These are phyloP conservation scores for Caracal caracal DNA, from an alignment of 2,113 vertebrate species.

Conservation along the genomic window DNA sequence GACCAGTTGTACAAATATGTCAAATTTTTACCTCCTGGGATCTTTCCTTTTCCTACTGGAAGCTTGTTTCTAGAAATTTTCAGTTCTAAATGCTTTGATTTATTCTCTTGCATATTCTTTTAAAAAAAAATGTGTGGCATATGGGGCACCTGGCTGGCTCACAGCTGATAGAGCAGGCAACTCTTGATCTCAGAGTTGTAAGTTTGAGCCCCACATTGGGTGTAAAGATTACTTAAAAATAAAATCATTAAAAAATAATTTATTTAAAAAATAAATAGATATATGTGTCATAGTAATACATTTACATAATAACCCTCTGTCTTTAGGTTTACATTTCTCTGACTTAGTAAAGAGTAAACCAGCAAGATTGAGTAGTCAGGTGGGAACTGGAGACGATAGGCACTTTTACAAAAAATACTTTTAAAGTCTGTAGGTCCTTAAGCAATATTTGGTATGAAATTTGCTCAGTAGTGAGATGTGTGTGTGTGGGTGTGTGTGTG, in stretches of 20 bases:
- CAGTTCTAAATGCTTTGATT: not conserved
- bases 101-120: slow-evolving; percentile 41
- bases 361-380: not conserved
- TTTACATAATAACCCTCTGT: slow-evolving; percentile 37
- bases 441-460: slow-evolving; percentile 10
- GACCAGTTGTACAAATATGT: not conserved
- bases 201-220: not conserved
- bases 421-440: slow-evolving; percentile 39
- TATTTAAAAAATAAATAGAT: not conserved
- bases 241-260: not conserved
- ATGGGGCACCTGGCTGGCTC: not conserved
- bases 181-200: not conserved
- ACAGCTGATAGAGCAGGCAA: not conserved
- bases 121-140: not conserved
- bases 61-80: slow-evolving; percentile 46
- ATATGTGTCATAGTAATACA: not conserved
- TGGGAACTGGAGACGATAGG: not conserved
- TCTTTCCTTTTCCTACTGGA: not conserved
- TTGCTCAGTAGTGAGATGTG: not conserved
- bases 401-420: not conserved
- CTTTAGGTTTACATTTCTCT: slow-evolving; percentile 27
- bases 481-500: not conserved
- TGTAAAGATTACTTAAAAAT: not conserved
- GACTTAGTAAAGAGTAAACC: not conserved
- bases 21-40: not conserved